Percentiles rank a stretch among this genome's conserved stretches.
These are phyloP conservation scores for Enchytraeus crypticus DNA, from an alignment of 2,888 invertebrate species.

Conservation along the genomic window DNA sequence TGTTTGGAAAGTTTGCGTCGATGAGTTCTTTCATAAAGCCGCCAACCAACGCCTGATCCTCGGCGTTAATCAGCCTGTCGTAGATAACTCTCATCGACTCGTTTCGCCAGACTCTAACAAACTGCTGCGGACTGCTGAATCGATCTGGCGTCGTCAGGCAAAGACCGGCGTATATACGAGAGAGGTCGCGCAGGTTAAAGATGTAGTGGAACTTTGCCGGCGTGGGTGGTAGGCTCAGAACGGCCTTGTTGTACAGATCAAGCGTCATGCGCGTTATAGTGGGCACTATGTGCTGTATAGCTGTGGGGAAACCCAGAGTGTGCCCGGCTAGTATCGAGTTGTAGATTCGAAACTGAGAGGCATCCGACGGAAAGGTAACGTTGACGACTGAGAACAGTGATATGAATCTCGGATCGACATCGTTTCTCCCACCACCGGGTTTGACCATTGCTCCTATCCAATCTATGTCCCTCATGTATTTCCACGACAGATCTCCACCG, in stretches of 20 bases:
- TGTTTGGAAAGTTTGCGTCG: constrained; percentile 46
- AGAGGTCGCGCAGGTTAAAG: constrained; percentile 82
- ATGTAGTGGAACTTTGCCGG: constrained; percentile 90
- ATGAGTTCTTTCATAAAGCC: constrained; percentile 43
- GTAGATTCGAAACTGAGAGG: constrained; percentile 72
- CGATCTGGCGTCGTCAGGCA: constrained; percentile 65
- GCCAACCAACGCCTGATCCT: constrained; percentile 47
- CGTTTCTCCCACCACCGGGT: constrained; percentile 79
- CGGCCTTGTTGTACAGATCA: constrained; percentile 67
- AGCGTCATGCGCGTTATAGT: constrained; percentile 69
- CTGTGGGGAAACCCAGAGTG: constrained; percentile 60
- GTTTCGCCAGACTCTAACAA: constrained; percentile 81
- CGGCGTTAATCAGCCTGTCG: constrained; percentile 67
- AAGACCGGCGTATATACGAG: constrained; percentile 72
- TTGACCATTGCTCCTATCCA: constrained; percentile 50
- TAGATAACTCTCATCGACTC: constrained; percentile 78
- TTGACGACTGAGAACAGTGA: constrained; percentile 82
- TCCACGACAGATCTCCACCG: constrained; percentile 81
- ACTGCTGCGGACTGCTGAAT: constrained; percentile 61
- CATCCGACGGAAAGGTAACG: constrained; percentile 71
- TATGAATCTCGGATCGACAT: constrained; percentile 69
- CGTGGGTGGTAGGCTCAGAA: constrained; percentile 73
- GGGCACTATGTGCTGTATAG: constrained; percentile 59
- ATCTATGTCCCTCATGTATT: constrained; percentile 68
- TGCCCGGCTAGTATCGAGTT: constrained; percentile 72